phyloP scores from a whole-genome alignment of 2,888 invertebrate genomes.

The Criorhina ranunculi region DNA sequence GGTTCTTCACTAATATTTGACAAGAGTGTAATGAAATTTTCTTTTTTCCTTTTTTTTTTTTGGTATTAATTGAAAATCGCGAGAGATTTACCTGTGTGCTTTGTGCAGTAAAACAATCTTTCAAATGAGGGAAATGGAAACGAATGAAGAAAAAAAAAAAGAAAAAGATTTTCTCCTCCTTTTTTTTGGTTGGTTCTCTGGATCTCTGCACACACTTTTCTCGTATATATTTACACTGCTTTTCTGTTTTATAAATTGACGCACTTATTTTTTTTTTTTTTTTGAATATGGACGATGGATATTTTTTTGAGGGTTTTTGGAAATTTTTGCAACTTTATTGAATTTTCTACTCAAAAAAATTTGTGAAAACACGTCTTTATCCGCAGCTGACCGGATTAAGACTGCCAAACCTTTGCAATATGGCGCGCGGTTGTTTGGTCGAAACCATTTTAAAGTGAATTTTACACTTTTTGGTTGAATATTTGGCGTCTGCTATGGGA shows the following conservation, averaged over 20 bases:
- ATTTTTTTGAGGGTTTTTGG: conserved; percentile 39
- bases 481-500: conserved; percentile 53
- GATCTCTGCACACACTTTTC: conserved; percentile 31
- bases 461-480: conserved; percentile 29
- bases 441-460: conserved; percentile 59
- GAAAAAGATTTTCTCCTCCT: background rate
- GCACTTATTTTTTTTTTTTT: conserved; percentile 33
- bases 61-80: conserved; percentile 56
- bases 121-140: conserved; percentile 24
- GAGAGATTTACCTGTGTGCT: conserved; percentile 70
- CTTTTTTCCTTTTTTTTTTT: conserved; percentile 15
- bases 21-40: conserved; percentile 33
- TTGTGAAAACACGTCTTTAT: conserved; percentile 84
- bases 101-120: conserved; percentile 41
- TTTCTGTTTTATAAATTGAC: conserved; percentile 32
- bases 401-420: conserved; percentile 85
- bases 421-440: conserved; percentile 82
- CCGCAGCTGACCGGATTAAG: conserved; percentile 87
- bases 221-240: background rate
- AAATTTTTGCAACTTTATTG: conserved; percentile 73
- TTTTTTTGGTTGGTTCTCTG: too few species aligned
- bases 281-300: background rate
- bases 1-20: conserved; percentile 53
- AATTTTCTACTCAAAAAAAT: conserved; percentile 66
- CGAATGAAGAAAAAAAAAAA: conserved; percentile 13